These are phyloP conservation scores for Tenthredo distinguenda DNA, from an alignment of 2,888 invertebrate species.

Conservation along the genomic window DNA sequence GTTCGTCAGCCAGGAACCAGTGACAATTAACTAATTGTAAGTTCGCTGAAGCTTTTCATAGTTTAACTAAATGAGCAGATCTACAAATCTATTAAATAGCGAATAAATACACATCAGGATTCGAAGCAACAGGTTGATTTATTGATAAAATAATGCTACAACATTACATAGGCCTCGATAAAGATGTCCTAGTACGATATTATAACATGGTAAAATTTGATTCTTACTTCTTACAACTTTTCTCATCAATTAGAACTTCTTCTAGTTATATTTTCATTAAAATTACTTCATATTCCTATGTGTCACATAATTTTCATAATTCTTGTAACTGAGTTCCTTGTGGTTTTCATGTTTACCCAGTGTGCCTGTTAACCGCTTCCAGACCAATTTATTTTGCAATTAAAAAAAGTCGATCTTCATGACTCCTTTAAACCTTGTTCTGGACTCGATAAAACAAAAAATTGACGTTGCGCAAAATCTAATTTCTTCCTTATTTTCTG, in stretches of 20 bases:
- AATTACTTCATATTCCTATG: background rate
- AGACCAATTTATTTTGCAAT: background rate
- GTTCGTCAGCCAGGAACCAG: constrained; percentile 80
- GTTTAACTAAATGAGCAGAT: background rate
- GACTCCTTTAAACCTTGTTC: too few relatives aligned
- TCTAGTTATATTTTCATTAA: background rate
- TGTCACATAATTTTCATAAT: background rate
- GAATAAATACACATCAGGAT: background rate
- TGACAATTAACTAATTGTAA: background rate
- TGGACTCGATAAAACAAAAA: background rate
- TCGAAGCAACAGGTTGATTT: background rate
- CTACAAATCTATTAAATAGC: background rate
- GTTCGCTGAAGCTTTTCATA: background rate
- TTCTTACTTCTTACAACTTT: background rate
- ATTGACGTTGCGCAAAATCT: background rate
- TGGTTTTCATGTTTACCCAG: background rate
- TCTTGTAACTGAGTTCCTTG: background rate
- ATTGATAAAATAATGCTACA: background rate
- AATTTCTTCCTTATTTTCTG: background rate
- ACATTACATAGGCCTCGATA: background rate
- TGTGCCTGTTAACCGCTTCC: background rate
- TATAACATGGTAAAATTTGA: background rate
- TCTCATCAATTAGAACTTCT: background rate
- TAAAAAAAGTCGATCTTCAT: background rate
- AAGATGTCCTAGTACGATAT: background rate